These are phyloP conservation scores for Pseudanteris insignis DNA, from an alignment of 2,888 invertebrate species.

Conservation along the genomic window DNA sequence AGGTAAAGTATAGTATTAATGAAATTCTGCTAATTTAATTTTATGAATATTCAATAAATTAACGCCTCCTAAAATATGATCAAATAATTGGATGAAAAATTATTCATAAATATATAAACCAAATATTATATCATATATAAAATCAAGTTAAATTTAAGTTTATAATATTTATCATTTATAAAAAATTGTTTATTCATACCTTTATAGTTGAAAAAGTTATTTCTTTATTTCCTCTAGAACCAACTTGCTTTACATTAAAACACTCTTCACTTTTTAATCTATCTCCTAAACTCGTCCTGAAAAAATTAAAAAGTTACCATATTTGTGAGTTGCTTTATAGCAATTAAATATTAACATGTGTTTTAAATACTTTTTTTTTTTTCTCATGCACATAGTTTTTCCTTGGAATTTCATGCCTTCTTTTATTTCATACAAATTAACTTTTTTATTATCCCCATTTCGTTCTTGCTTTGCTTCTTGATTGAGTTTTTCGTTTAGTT, in stretches of 20 bases:
- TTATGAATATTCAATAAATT: too few relatives aligned
- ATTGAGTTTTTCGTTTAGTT: constrained; percentile 68
- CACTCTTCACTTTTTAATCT: constrained; percentile 73
- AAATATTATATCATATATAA: too few relatives aligned
- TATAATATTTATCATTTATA: neutral
- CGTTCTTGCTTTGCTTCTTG: constrained; percentile 52
- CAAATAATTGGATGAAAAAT: too few relatives aligned
- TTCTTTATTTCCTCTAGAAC: constrained; percentile 78
- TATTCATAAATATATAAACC: too few relatives aligned
- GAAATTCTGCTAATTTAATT: too few relatives aligned
- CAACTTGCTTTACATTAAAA: constrained; percentile 68
- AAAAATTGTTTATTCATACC: constrained; percentile 53
- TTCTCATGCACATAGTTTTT: constrained; percentile 61
- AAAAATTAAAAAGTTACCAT: too few relatives aligned
- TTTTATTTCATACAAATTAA: constrained; percentile 71
- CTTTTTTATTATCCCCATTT: constrained; percentile 48
- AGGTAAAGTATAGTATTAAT: too few relatives aligned
- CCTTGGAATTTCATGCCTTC: constrained; percentile 72
- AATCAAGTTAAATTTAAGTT: too few relatives aligned
- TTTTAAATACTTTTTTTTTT: constrained; percentile 69
- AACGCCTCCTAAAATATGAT: too few relatives aligned
- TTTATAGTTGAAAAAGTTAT: constrained; percentile 79
- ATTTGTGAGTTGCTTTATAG: too few relatives aligned
- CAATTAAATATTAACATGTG: constrained; percentile 28
- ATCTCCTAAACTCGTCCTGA: constrained; percentile 78